Evolutionary conservation across 1,140 invertebrate species (phyloP), one percentile per base, ranked within the genome.

Genomic region (Nasonia giraulti): DNA sequence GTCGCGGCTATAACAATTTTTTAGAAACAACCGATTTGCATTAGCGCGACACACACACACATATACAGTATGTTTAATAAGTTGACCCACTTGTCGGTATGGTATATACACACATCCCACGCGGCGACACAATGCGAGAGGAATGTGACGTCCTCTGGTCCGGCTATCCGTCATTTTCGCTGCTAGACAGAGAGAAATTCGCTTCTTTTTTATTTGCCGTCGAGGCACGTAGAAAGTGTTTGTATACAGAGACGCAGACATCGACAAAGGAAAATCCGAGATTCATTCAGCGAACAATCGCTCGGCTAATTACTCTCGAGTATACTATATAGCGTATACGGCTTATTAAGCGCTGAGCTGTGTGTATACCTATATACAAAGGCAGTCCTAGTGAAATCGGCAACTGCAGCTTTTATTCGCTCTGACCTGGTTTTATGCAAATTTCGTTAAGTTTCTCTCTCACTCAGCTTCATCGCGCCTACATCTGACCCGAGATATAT

Each of bases 371-470:
- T 27, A 14, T 62, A n/a, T 7, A n/a, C 5, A n/a, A 3, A 5
- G 4, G 5, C 17, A 62, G 17, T 62, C 17, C 76, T 55, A 47
- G 76, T 62, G 76, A 78, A 78, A 78, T 55, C 55, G 20, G 23
- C 47, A 47, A 20, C 20, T 50, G n/a, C 47, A 80, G 62, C 66
- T 33, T 55, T 81, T 81, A 76, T 82, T 47, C 71, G 17, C 31
- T 62, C 44, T 74, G 82, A 84, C 82, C 82, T 73, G 75, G 10
- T 84, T 84, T 84, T 79, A 84, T 79, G 82, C 76, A 84, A 84
- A 79, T 84, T 79, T 77, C 66, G 27, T 40, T n/a, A 73, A 73
- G 55, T 84, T 73, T 84, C 82, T 71, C 75, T 75, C 73, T 20
- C 14, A 17, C 75, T 27, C 27, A 27, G 27, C 33, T 14, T 50